Evolutionary conservation across 37 sponge, comb jelly and placozoan species (phyloP).

Genomic region (Halisarca cf. caerulea): DNA sequence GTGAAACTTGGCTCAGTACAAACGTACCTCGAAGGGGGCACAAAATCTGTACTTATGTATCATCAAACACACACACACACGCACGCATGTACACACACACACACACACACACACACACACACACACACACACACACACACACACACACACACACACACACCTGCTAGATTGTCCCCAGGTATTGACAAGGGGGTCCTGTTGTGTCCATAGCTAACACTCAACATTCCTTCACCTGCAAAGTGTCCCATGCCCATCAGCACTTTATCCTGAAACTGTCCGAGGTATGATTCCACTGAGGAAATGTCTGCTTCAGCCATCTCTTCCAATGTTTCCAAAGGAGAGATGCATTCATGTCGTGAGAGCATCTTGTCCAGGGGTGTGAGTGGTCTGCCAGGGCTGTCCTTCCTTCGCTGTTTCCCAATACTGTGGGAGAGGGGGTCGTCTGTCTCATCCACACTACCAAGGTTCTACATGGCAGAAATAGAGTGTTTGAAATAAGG

Average conservation of each 20-base stretch:
- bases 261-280: neutral
- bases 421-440: constrained; percentile 9
- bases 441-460: neutral
- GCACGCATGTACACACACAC: no score
- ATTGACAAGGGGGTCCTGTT: constrained; percentile 1
- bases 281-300: neutral
- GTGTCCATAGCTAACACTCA: constrained; percentile 66
- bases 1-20: no score
- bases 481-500: no score
- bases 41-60: no score
- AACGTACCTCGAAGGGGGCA: no score
- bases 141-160: no score
- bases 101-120: no score
- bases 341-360: neutral
- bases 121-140: no score
- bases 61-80: no score
- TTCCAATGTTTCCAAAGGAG: constrained; percentile 7
- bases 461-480: no score
- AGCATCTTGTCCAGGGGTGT: constrained; percentile 21
- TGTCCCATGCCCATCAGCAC: neutral
- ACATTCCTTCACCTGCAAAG: constrained; percentile 61
- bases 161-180: neutral
- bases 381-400: neutral
- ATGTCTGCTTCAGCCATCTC: neutral
- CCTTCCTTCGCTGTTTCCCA: neutral